Percentiles rank a stretch among this genome's conserved stretches.
Evolutionary conservation across 2,113 vertebrate genomes (phyloP).

Genomic region (Aegotheles bennettii): DNA sequence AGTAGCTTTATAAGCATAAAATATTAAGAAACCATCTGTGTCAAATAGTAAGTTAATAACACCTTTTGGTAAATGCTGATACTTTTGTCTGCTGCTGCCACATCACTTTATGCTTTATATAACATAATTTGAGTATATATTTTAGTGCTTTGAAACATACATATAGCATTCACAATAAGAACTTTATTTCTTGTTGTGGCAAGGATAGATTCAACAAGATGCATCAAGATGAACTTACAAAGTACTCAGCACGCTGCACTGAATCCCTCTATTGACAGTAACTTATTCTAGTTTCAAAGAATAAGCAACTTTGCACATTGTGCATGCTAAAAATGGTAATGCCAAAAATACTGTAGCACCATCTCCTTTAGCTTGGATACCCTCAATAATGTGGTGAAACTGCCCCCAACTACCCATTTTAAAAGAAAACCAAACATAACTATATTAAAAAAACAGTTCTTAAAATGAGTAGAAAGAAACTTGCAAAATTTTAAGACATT

Average conservation of each 20-base stretch:
- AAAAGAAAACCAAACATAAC: background rate
- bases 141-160: background rate
- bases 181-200: background rate
- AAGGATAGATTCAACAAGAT: background rate
- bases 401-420: background rate
- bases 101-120: background rate
- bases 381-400: background rate
- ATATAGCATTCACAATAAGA: background rate
- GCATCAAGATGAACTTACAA: background rate
- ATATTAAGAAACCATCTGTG: background rate
- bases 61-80: background rate
- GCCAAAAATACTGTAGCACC: background rate
- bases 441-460: background rate
- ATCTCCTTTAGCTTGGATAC: background rate
- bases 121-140: background rate
- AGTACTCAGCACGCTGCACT: background rate
- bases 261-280: background rate
- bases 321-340: background rate
- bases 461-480: background rate
- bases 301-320: background rate
- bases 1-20: background rate
- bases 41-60: background rate
- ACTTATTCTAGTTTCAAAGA: background rate
- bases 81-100: background rate
- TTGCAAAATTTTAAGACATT: background rate